A percentile compares a stretch with the other conserved stretches of the same genome.
phyloP scores from a whole-genome alignment of 2,797 vertebrate species.

The Rhincodon typus region DNA sequence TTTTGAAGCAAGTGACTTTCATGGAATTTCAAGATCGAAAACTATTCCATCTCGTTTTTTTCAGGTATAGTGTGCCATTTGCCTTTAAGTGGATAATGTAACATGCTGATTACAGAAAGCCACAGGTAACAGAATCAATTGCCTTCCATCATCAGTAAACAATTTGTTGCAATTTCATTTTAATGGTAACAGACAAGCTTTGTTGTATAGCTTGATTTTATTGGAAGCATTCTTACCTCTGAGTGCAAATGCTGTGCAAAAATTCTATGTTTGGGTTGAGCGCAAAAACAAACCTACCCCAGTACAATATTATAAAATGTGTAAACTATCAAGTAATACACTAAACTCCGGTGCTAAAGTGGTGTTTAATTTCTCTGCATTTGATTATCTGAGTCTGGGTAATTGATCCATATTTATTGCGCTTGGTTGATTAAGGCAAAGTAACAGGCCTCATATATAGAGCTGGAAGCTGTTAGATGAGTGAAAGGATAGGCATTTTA shows the following conservation, averaged over 20 bases:
- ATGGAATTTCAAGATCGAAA: slow-evolving; percentile 86
- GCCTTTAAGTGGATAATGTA: not conserved
- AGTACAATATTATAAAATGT: not conserved
- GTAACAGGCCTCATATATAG: no score
- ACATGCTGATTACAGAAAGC: not conserved
- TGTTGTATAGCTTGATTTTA: not conserved
- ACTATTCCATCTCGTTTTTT: slow-evolving; percentile 84
- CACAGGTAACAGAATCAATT: not conserved
- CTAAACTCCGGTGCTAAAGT: not conserved
- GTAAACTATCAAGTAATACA: not conserved
- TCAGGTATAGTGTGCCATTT: slow-evolving; percentile 61
- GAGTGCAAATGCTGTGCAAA: not conserved
- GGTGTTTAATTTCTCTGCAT: not conserved
- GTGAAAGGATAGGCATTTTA: no score
- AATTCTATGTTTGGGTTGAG: not conserved
- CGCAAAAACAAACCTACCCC: not conserved
- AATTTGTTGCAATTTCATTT: not conserved
- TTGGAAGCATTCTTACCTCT: not conserved
- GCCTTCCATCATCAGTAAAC: not conserved
- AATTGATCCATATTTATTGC: no score
- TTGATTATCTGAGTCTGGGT: no score
- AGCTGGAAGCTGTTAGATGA: no score
- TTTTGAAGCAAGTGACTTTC: slow-evolving; percentile 86
- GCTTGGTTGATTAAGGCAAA: no score
- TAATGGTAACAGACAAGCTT: not conserved